Base-by-base conservation (phyloP, 1,140 invertebrate species). In the Leguminivora glycinivorella region DNA sequence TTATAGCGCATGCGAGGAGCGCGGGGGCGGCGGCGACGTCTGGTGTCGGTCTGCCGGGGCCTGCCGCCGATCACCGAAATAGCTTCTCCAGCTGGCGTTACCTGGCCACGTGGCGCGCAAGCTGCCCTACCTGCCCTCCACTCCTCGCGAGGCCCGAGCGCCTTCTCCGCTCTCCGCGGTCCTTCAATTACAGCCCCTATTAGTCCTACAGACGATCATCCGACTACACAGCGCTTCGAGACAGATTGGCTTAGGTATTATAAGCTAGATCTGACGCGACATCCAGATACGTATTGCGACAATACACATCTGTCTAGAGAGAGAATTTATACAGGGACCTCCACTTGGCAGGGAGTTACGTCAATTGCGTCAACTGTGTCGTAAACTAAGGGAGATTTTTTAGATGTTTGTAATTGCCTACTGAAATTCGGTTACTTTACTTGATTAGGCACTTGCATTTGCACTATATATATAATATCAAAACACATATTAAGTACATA, bases 11-110 rank as follows among this genome's bases (percentile, higher is more conserved):
- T 69, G 76, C 47, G 87, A 84, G 84, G 84, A 82, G 88, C 81
- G 89, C 87, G 89, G 88, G 87, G 89, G 88, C 89, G 88, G 84
- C 85, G 82, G 81, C 85, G 83, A 82, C 86, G 89, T 91, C 89
- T 91, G 89, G 89, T 91, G 88, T 89, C 89, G 88, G 89, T 91
- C 89, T 91, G 88, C 89, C 83, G 85, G 87, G 87, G 81, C 85
- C 86, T 86, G 84, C 85, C 82, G 83, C 82, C 81, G 84, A 81
- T 83, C 82, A 89, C 89, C 81, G 79, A 91, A 91, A 91, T 91
- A 91, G 79, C 88, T 85, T 83, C 82, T 90, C 89, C 89, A 91
- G 89, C 85, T 88, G 87, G 84, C 83, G 77, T 76, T 89, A 91
- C 89, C 89, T 91, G 89, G 79, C 83, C 89, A 91, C 89, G 88